Base-by-base conservation (phyloP, 2,888 invertebrate species). In the Tuta absoluta region DNA sequence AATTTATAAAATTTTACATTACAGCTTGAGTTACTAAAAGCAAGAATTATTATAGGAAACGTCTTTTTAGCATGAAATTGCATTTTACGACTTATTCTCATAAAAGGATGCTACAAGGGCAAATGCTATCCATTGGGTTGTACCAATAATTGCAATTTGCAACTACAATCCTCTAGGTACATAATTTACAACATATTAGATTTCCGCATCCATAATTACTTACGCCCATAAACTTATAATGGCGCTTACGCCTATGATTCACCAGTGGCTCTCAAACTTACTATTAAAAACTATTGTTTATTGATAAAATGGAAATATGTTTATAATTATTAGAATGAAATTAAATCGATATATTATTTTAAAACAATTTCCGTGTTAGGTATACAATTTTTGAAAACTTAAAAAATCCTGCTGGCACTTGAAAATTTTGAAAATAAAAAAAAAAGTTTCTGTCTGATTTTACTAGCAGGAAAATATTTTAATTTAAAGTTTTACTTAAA, bases 191-290 rank as follows among this genome's bases (percentile, higher is more conserved):
- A 56, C 7, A 56, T 53, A 53, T 56, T 56, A 56, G 56, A 56
- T 56, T 51, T 56, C 56, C 24, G 56, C n/a, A 33, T n/a, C 56
- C 33, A 56, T 56, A 56, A 56, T 56, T 56, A 56, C 56, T 56
- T 24, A 56, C 56, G 56, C 56, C 56, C 56, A 56, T 56, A 56
- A 56, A 33, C 56, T 24, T 14, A 56, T 56, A 33, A 56, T 56
- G 56, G 56, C 33, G 56, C 56, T 56, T 56, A 56, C 28, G 56
- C 56, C 28, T 56, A n/a, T 17, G 33, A 56, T 56, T 56, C 1
- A 17, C n/a, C 33, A 24, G 56, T 56, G 56, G 28, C 33, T 33
- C 33, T 11, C 7, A 33, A 56, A 33, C 28, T 56, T 17, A n/a
- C 8, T 10, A 1, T 2, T 24, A 14, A 11, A 53, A 17, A 5